Conservation (phyloP, 2,113 vertebrate species). For the Nycticryphes semicollaris region DNA sequence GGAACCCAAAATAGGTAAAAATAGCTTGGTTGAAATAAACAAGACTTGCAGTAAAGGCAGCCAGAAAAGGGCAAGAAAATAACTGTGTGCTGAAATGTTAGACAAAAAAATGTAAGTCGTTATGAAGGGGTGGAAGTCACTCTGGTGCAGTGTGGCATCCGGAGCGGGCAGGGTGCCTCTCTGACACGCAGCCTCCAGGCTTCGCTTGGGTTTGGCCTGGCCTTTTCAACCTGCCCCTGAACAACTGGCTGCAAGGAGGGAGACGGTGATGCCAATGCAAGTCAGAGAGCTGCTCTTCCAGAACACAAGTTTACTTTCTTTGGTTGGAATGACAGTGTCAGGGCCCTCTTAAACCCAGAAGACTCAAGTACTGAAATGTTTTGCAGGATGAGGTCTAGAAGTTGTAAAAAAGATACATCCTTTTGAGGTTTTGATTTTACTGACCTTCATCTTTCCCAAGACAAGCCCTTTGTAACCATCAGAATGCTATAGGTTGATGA, state of each 20-base stretch:
- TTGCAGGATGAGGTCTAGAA: neutral
- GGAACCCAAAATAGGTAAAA: neutral
- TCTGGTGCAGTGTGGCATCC: neutral
- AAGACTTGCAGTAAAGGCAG: neutral
- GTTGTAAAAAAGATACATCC: neutral
- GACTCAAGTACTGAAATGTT: neutral
- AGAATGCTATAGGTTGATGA: neutral
- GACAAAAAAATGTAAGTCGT: neutral
- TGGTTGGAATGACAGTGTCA: neutral
- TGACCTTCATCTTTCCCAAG: neutral
- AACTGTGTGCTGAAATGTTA: neutral
- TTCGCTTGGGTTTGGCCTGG: neutral
- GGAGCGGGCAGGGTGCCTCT: neutral
- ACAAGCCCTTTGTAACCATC: neutral
- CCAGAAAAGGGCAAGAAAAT: neutral
- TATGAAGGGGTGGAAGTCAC: neutral
- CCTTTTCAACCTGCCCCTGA: neutral
- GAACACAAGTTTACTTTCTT: neutral
- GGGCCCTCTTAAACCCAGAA: neutral
- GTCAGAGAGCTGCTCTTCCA: neutral
- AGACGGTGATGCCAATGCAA: neutral
- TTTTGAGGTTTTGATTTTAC: neutral
- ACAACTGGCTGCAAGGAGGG: neutral
- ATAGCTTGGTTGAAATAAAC: constrained; percentile 10
- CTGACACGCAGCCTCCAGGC: accelerated